phyloP scores from a whole-genome alignment of 1,140 invertebrate species.

The Xylocopa sonorina region DNA sequence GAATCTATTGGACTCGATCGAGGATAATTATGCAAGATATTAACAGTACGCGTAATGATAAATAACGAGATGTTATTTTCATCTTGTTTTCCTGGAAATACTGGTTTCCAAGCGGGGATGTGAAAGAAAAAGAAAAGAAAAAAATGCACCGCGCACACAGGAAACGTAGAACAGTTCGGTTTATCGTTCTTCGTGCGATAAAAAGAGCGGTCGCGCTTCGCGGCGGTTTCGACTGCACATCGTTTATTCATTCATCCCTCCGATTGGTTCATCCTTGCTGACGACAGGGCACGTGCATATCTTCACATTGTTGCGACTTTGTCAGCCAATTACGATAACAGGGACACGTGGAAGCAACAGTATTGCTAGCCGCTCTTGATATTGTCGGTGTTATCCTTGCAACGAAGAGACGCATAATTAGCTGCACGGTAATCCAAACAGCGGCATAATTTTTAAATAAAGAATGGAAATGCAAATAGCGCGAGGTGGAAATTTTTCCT shows the following conservation, averaged over 20 bases:
- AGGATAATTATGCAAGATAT: constrained; percentile 26
- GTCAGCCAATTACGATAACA: constrained; percentile 1
- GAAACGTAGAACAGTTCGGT: not conserved
- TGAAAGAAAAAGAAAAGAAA: not conserved
- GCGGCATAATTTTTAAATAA: not conserved
- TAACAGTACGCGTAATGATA: constrained; percentile 23
- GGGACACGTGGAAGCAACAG: too few relatives aligned
- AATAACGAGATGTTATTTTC: constrained; percentile 28
- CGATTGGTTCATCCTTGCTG: not conserved
- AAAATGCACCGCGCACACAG: too few relatives aligned
- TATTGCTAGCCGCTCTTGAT: not conserved
- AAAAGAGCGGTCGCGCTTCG: not conserved
- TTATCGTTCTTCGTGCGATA: too few relatives aligned
- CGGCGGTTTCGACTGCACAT: not conserved
- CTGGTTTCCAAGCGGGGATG: not conserved
- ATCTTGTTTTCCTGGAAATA: not conserved
- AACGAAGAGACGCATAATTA: not conserved
- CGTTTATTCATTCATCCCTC: not conserved
- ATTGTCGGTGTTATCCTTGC: not conserved
- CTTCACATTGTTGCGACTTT: constrained; percentile 2
- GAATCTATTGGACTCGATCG: constrained; percentile 6
- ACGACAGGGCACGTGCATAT: too few relatives aligned
- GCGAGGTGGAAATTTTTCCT: not conserved
- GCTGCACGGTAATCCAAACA: not conserved
- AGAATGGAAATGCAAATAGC: not conserved